Evolutionary conservation across 2,888 invertebrate genomes (phyloP).

Genomic region (Patella pellucida): DNA sequence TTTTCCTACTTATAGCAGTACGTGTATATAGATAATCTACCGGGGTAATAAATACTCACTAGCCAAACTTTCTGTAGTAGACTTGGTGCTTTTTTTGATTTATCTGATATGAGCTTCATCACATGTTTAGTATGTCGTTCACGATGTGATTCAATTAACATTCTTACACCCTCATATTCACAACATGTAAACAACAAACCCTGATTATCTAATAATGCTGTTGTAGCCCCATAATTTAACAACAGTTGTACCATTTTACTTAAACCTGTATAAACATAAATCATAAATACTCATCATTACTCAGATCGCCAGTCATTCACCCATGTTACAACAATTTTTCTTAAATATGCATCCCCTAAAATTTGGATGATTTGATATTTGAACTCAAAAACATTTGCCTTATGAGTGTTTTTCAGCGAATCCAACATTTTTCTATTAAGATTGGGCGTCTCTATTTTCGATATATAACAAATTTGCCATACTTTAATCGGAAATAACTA

Average conservation of each 20-base stretch:
- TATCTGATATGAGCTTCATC: constrained; percentile 48
- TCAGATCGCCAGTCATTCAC: too few relatives aligned
- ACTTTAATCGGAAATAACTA: too few relatives aligned
- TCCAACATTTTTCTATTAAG: too few relatives aligned
- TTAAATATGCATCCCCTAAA: too few relatives aligned
- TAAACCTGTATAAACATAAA: constrained; percentile 46
- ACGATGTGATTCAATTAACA: constrained; percentile 54
- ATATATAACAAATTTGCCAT: too few relatives aligned
- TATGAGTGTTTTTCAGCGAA: too few relatives aligned
- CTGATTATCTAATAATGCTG: constrained; percentile 51
- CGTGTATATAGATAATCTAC: background rate
- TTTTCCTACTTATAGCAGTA: too few relatives aligned
- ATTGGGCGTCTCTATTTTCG: too few relatives aligned
- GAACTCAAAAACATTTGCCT: too few relatives aligned
- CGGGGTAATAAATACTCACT: constrained; percentile 46
- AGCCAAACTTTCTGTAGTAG: constrained; percentile 53
- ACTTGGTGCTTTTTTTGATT: constrained; percentile 46
- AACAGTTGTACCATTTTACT: constrained; percentile 55
- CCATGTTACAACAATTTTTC: too few relatives aligned
- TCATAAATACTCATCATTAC: too few relatives aligned
- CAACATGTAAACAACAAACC: constrained; percentile 57
- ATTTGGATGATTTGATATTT: too few relatives aligned
- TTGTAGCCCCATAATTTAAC: constrained; percentile 57
- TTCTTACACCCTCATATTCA: constrained; percentile 61
- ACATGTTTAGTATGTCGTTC: constrained; percentile 52